These are phyloP conservation scores for Pedionomus torquatus DNA, from an alignment of 2,113 vertebrate genomes.

Conservation along the genomic window DNA sequence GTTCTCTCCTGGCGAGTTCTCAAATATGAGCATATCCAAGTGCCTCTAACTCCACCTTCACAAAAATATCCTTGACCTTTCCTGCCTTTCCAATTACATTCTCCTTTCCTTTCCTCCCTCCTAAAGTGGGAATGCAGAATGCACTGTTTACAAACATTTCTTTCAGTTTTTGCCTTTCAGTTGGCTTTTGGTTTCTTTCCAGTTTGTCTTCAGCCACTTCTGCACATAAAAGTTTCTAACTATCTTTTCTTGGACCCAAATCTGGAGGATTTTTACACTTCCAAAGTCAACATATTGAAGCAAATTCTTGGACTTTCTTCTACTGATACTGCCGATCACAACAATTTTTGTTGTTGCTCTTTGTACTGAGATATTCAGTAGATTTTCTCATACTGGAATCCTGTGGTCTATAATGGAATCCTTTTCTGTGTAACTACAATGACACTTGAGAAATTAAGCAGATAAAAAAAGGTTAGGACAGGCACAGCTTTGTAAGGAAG, in stretches of 20 bases:
- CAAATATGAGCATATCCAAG: constrained; percentile 34
- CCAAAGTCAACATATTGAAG: constrained; percentile 40
- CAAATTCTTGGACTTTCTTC: constrained; percentile 10
- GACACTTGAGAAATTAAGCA: neutral
- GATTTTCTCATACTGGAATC: neutral
- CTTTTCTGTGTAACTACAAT: neutral
- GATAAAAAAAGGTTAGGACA: neutral
- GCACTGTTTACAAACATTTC: constrained; percentile 59
- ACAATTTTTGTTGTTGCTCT: neutral
- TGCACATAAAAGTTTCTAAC: constrained; percentile 20
- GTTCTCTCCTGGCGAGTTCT: constrained; percentile 61
- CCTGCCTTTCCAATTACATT: constrained; percentile 30
- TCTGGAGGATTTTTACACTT: neutral
- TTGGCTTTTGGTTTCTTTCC: constrained; percentile 47
- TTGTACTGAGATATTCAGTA: neutral
- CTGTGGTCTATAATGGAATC: neutral
- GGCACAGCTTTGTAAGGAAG: neutral
- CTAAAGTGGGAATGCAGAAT: constrained; percentile 30
- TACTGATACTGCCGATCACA: neutral
- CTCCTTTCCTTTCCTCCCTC: neutral
- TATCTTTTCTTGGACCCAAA: constrained; percentile 22
- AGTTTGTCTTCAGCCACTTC: constrained; percentile 22
- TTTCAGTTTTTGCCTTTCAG: constrained; percentile 40
- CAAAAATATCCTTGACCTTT: constrained; percentile 62
- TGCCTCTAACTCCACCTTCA: constrained; percentile 40